Conservation (phyloP, 2,113 vertebrate genomes). For the Sinocyclocheilus maitianheensis region DNA sequence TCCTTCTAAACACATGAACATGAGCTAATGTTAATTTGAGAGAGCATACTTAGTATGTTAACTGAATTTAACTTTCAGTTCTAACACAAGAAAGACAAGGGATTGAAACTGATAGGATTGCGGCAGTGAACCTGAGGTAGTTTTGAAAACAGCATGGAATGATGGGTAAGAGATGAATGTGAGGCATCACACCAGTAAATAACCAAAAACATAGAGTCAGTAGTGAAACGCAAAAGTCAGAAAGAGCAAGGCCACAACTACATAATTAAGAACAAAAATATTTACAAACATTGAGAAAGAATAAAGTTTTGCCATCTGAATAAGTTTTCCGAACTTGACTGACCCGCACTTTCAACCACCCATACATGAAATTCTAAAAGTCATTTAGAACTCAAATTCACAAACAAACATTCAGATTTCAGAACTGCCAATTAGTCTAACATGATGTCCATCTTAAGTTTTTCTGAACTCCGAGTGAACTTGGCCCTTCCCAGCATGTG, state of each 20-base stretch:
- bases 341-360: not conserved
- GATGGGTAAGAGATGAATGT: not conserved
- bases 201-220: not conserved
- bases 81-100: not conserved
- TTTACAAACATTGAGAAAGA: not conserved
- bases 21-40: slow-evolving; percentile 80
- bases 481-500: not conserved
- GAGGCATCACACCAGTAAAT: not conserved
- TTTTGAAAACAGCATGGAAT: not conserved
- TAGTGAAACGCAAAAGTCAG: not conserved
- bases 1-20: not conserved
- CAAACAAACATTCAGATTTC: not conserved
- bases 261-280: not conserved
- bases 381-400: not conserved
- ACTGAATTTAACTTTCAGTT: slow-evolving; percentile 62
- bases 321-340: not conserved
- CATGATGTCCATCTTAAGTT: not conserved
- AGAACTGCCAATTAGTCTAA: not conserved
- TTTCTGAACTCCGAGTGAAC: slow-evolving; percentile 1
- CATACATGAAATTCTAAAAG: not conserved
- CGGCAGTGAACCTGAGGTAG: not conserved
- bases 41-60: slow-evolving; percentile 72
- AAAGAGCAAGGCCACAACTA: not conserved
- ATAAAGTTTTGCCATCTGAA: not conserved
- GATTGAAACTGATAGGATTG: not conserved